Conservation (phyloP, 2,797 vertebrate genomes). For the Sitta carolinensis region DNA sequence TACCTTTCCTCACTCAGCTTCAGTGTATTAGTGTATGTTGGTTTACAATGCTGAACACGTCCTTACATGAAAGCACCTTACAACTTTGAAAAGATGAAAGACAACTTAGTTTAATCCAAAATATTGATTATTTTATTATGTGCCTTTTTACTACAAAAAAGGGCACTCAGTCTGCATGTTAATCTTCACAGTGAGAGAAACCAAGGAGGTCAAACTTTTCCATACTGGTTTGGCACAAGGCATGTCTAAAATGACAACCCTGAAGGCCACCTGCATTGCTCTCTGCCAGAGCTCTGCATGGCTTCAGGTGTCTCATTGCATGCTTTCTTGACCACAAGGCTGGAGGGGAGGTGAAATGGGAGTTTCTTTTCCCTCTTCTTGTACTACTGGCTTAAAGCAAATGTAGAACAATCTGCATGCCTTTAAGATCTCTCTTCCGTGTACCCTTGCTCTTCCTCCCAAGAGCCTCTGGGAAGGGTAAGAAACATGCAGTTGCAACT, state of each 20-base stretch:
- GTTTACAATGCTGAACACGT: neutral
- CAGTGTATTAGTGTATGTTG: neutral
- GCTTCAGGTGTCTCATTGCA: neutral
- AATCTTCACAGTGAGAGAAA: neutral
- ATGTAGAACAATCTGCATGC: neutral
- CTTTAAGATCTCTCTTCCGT: neutral
- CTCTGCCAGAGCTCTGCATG: neutral
- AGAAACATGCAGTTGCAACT: neutral
- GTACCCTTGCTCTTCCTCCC: neutral
- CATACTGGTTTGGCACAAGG: neutral
- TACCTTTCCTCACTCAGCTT: neutral
- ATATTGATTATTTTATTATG: neutral
- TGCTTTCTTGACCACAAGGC: neutral
- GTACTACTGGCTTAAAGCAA: neutral
- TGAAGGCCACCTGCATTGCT: neutral
- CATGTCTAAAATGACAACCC: neutral
- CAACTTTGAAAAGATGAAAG: neutral
- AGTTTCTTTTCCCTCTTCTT: neutral
- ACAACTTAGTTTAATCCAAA: neutral
- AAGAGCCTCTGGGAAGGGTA: neutral
- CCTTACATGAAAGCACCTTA: neutral
- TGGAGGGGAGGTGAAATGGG: rapidly evolving
- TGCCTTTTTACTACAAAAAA: neutral
- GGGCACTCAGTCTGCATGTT: neutral
- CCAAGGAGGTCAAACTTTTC: neutral